A percentile compares a stretch with the other conserved stretches of the same genome.
Evolutionary conservation across 2,113 vertebrate genomes (phyloP).

Genomic region (Pica pica): DNA sequence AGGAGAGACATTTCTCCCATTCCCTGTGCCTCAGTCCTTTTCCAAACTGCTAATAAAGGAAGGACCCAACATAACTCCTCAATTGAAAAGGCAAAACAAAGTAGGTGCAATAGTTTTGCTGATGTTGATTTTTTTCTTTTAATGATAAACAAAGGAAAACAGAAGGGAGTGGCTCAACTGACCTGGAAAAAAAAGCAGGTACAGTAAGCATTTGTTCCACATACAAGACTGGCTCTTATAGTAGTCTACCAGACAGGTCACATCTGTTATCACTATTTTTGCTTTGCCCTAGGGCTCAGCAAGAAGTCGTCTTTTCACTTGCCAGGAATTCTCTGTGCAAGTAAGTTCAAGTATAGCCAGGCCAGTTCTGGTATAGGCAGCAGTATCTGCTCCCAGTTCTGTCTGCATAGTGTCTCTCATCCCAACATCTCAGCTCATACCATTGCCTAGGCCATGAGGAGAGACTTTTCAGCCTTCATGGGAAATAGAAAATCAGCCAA

Average conservation of each 20-base stretch:
- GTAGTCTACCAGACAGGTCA: neutral
- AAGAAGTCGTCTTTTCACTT: fast-evolving
- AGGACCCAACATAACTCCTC: neutral
- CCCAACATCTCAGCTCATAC: neutral
- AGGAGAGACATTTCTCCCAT: neutral
- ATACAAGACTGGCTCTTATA: neutral
- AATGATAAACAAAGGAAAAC: neutral
- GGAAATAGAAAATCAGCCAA: neutral
- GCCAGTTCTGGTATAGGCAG: neutral
- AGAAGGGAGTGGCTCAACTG: neutral
- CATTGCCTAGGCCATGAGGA: neutral
- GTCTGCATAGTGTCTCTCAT: neutral
- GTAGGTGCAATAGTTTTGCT: neutral
- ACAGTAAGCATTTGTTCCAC: neutral
- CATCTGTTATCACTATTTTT: neutral
- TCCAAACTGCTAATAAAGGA: neutral
- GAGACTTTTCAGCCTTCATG: neutral
- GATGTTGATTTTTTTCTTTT: neutral
- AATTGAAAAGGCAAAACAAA: neutral
- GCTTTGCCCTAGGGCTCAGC: neutral
- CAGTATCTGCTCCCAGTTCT: neutral
- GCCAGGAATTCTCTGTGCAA: neutral
- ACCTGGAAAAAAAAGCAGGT: neutral
- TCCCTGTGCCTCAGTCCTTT: neutral
- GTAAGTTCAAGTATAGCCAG: neutral